phyloP scores from a whole-genome alignment of 2,797 vertebrate species.

The Tinamus major region DNA sequence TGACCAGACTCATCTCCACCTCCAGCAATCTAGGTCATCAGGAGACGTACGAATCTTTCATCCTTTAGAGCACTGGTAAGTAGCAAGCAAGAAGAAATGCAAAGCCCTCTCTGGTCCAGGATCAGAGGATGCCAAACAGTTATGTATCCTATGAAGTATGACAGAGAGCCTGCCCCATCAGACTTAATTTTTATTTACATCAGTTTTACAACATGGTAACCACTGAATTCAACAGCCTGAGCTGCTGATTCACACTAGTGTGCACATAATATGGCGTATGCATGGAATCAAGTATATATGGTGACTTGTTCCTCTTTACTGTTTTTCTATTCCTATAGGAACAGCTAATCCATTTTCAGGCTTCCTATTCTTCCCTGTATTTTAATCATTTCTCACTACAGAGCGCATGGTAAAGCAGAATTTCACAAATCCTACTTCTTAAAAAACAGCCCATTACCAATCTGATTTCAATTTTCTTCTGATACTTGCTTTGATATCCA shows the following conservation, averaged over 20 bases:
- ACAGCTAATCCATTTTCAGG: background rate
- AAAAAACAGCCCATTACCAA: background rate
- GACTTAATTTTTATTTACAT: background rate
- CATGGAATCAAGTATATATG: background rate
- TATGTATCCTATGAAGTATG: background rate
- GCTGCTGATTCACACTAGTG: rapidly evolving
- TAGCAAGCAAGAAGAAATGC: background rate
- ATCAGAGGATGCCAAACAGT: background rate
- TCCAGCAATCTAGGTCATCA: background rate
- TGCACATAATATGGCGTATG: background rate
- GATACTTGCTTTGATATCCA: slow-evolving; percentile 3
- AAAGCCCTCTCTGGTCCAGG: background rate
- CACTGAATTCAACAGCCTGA: background rate
- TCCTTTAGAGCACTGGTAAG: background rate
- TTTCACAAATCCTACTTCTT: background rate
- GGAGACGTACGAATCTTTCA: background rate
- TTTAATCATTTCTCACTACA: background rate
- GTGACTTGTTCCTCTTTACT: background rate
- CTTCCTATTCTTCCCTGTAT: background rate
- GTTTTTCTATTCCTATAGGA: background rate
- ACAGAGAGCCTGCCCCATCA: background rate
- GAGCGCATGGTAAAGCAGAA: background rate
- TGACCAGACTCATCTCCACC: background rate
- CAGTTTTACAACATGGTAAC: background rate
- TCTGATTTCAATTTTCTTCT: slow-evolving; percentile 34